Evolutionary conservation across 2,888 invertebrate genomes (phyloP).

Genomic region (Cephus sareptanus): DNA sequence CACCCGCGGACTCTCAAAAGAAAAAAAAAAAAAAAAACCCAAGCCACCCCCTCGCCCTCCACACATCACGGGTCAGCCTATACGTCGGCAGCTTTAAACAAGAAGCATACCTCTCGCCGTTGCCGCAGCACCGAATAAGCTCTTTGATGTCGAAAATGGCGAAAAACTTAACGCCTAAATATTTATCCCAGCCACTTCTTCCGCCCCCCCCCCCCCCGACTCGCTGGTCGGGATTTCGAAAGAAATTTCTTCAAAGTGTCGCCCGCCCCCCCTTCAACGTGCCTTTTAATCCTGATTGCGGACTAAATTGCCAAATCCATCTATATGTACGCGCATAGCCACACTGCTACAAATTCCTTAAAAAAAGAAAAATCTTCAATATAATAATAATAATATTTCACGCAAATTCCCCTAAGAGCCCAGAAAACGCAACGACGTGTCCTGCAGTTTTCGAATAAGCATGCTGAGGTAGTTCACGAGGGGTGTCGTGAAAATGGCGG

Average conservation of each 20-base stretch:
- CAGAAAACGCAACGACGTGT: neutral
- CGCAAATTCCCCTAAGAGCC: neutral
- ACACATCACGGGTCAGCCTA: neutral
- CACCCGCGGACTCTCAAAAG: no score
- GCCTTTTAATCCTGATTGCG: neutral
- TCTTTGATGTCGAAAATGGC: neutral
- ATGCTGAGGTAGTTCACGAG: neutral
- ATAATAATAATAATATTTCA: neutral
- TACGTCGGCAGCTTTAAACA: neutral
- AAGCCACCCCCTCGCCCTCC: no score
- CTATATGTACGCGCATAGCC: neutral
- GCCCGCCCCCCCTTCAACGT: neutral
- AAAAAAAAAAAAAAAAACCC: no score
- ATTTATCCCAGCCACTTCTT: neutral
- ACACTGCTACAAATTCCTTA: neutral
- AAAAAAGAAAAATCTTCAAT: neutral
- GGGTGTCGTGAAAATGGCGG: neutral
- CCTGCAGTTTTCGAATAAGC: neutral
- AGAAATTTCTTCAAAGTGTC: neutral
- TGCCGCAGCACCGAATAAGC: neutral
- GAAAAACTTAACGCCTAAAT: neutral
- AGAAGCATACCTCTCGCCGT: neutral
- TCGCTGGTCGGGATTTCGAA: neutral
- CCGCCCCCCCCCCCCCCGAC: conserved; percentile 12
- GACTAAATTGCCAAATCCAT: neutral